Evolutionary conservation across 2,113 vertebrate species (phyloP), one percentile per base, ranked within the genome.

Genomic region (Cromileptes altivelis): DNA sequence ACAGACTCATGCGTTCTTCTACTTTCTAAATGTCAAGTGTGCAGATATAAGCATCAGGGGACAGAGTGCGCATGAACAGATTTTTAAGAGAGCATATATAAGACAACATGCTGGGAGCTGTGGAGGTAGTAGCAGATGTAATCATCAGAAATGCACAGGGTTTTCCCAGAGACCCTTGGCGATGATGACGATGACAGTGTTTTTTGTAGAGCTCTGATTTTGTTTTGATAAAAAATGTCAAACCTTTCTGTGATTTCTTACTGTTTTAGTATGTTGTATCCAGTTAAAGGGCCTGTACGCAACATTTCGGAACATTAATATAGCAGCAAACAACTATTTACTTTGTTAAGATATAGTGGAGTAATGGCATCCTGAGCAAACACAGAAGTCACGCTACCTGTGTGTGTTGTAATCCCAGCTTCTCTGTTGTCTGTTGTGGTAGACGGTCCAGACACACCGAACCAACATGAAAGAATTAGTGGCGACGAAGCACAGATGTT

Each of bases 1-100:
- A 68, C 65, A 53, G 81, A 72, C 61, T 57, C 19, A 18, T 70
- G 33, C 80, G 75, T 67, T 80, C 19, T 70, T 40, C 63, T 57
- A 0, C 70, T 86, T 82, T 67, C 47, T 64, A 81, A 83, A 87
- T 87, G 75, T 78, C 79, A 78, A 70, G 63, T 18, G 80, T 40
- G 6, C 61, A 47, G 45, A 71, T 60, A 42, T 55, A 70, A 69
- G 30, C 61, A 5, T 57, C 0, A n/a, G 21, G 75, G 67, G 37
- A 47, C 61, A 17, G 52, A 68, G 40, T 56, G 69, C 47, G 57
- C 49, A 9, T 50, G 45, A 47, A 47, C 33, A 12, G 18, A n/a
- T 30, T 57, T 72, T 71, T 42, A 37, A 53, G 6, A 37, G 23
- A 50, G 11, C 7, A 42, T 12, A 53, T 50, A 27, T 70, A 57